Evolutionary conservation across 2,113 vertebrate species (phyloP), one percentile per base, ranked within the genome.

Genomic region (Australoheros scitulus): DNA sequence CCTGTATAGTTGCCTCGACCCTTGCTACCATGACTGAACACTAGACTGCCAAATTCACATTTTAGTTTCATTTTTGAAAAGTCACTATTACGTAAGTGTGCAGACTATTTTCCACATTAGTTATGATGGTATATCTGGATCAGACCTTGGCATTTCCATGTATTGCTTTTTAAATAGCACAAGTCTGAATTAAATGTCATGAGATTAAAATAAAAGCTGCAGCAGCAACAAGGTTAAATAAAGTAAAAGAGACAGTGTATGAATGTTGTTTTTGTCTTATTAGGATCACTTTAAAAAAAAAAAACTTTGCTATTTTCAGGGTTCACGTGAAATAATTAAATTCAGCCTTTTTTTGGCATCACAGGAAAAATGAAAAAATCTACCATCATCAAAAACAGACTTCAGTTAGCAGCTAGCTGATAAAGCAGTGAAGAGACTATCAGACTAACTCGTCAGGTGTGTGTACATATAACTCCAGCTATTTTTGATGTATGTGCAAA

Each of bases 331-430:
- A 52, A 4, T 32, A 13, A 72, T 47, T 70, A 70, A 68, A 68
- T 50, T 50, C 22, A 70, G 5, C 50, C 3, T 17, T 50, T 7
- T 36, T 47, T 68, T 68, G 14, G 38, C 2, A 18, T 68, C 26
- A 47, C 43, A 22, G 15, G 26, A 29, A 26, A 41, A 2, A 61
- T 2, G 2, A 14, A 0, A 38, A 64, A 68, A 11, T 41, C 64
- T 68, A 47, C 26, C 1, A 50, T 68, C 41, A 50, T 68, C 22
- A 50, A 70, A 70, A 41, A 29, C 24, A 70, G 43, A 70, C 10
- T 29, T 10, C 36, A 70, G 24, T 50, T 52, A 72, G 9, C 24
- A 52, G 29, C 0, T 1, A 29, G 18, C 65, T 0, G 0, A 52
- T n/a, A 52, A 32, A 32, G 22, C 24, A 18, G 43, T 15, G 43